Conservation (phyloP, 1,140 invertebrate genomes). For the Drosophila tristis region DNA sequence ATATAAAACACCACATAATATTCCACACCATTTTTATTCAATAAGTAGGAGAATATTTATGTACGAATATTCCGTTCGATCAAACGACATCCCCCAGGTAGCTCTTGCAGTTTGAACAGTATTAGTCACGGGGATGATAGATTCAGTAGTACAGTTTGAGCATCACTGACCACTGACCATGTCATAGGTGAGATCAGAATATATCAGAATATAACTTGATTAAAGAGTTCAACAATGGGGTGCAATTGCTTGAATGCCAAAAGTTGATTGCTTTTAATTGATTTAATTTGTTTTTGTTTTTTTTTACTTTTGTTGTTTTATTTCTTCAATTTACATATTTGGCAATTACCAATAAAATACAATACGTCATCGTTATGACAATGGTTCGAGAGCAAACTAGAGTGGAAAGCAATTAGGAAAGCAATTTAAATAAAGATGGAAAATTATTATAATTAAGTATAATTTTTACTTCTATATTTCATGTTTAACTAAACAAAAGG, state of each 20-base stretch:
- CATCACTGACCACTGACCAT: slow-evolving; percentile 44
- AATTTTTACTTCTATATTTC: no score
- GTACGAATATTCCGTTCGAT: no score
- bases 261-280: slow-evolving; percentile 70
- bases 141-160: no score
- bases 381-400: slow-evolving; percentile 1
- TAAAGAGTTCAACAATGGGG: slow-evolving; percentile 31
- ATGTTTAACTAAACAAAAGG: no score
- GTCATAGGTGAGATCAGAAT: slow-evolving; percentile 43
- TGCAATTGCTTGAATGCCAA: slow-evolving; percentile 45
- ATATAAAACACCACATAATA: no score
- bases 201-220: slow-evolving; percentile 13
- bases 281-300: slow-evolving; percentile 48
- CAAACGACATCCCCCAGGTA: no score
- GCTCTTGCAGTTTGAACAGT: no score
- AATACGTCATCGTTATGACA: slow-evolving; percentile 21
- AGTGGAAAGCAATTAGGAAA: slow-evolving; percentile 10
- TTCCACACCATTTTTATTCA: no score
- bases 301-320: slow-evolving; percentile 12
- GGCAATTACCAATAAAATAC: slow-evolving; percentile 57
- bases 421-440: no score
- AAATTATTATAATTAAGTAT: no score
- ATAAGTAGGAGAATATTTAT: no score
- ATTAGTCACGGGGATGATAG: no score
- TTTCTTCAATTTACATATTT: slow-evolving; percentile 68